Evolutionary conservation across 2,797 vertebrate genomes (phyloP).

Genomic region (Platalea minor): DNA sequence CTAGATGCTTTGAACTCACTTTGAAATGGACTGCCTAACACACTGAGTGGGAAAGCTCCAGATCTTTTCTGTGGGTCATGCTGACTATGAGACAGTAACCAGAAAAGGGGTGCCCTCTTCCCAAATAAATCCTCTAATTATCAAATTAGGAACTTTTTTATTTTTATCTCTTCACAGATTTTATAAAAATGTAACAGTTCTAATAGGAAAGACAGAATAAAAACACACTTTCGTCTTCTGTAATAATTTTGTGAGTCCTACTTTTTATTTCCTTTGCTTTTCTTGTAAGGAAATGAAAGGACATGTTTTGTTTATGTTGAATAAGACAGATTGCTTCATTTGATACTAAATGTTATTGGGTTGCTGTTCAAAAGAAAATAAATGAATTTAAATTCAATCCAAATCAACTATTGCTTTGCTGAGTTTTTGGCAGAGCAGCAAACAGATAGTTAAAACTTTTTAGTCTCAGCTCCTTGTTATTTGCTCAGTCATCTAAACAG

Average conservation of each 20-base stretch:
- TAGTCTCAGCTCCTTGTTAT: not conserved
- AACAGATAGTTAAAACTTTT: not conserved
- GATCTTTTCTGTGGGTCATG: not conserved
- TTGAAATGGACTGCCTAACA: not conserved
- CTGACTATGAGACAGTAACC: not conserved
- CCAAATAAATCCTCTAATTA: not conserved
- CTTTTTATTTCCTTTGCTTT: not conserved
- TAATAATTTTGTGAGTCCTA: not conserved
- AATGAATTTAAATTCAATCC: not conserved
- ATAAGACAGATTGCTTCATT: not conserved
- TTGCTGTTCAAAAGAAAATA: not conserved
- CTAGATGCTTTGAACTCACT: not conserved
- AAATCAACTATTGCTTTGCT: not conserved
- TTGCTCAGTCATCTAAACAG: not conserved
- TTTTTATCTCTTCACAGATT: not conserved
- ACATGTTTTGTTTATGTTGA: not conserved
- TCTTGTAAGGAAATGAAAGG: not conserved
- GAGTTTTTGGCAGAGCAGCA: not conserved
- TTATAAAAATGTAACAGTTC: not conserved
- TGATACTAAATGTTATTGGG: not conserved
- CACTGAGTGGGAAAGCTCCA: not conserved
- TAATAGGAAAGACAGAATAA: not conserved
- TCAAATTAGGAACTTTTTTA: not conserved
- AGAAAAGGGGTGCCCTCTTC: not conserved
- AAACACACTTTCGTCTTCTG: not conserved